A percentile compares a stretch with the other conserved stretches of the same genome.
Conservation (phyloP, 2,113 vertebrate species). For the Chascanopsetta lugubris region DNA sequence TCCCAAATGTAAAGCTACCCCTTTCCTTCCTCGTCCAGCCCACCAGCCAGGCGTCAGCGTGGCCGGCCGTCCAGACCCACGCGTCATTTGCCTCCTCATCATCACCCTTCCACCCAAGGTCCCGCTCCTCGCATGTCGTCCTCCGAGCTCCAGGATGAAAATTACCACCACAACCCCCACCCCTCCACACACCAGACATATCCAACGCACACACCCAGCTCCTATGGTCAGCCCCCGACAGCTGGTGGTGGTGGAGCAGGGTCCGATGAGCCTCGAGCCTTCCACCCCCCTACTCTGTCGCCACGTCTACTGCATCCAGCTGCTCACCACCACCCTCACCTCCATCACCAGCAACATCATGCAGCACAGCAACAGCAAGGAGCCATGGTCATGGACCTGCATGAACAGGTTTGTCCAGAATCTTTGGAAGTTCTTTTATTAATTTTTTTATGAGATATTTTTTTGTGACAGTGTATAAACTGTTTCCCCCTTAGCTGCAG, state of each 20-base stretch:
- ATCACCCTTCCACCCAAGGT: conserved; percentile 73
- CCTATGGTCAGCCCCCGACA: conserved; percentile 87
- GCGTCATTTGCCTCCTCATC: conserved; percentile 87
- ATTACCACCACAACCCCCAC: conserved; percentile 82
- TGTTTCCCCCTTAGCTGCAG: conserved; percentile 82
- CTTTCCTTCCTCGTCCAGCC: conserved; percentile 73
- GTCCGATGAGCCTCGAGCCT: conserved; percentile 93
- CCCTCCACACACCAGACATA: conserved; percentile 68
- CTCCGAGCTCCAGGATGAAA: conserved; percentile 88
- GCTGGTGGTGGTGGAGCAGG: conserved; percentile 61
- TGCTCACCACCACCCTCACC: conserved; percentile 83
- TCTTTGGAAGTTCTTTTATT: no score
- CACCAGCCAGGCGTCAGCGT: conserved; percentile 92
- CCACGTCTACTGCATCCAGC: conserved; percentile 92
- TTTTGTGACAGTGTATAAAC: conserved; percentile 1
- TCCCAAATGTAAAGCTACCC: not conserved
- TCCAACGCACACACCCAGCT: conserved; percentile 72
- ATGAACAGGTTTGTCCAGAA: conserved; percentile 87
- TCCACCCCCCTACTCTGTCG: conserved; percentile 92
- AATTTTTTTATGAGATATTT: not conserved
- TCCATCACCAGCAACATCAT: conserved; percentile 80
- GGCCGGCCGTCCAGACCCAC: conserved; percentile 90
- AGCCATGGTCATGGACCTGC: conserved; percentile 92
- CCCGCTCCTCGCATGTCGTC: conserved; percentile 55
- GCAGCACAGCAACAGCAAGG: conserved; percentile 88